Base-by-base conservation (phyloP, 2,797 vertebrate species). In the Hemibagrus guttatus region DNA sequence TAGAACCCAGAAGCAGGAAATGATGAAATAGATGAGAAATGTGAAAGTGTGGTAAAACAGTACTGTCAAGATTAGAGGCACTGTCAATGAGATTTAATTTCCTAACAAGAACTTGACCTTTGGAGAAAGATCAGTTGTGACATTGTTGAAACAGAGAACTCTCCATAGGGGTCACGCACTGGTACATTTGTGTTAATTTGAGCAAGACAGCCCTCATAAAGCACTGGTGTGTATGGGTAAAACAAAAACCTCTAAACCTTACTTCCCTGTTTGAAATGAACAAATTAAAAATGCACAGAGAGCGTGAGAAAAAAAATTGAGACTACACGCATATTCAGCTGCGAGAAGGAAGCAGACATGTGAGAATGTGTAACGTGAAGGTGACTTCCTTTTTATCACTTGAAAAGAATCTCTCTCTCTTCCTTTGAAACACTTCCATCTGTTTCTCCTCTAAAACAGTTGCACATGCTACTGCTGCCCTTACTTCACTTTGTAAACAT, bases 21-120 rank as follows among this genome's bases (percentile, higher is more conserved):
- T 91, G 90, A 91, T 89, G 87, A 90, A 90, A 91, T 76, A 81
- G 83, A 84, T 78, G 80, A 90, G 89, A 90, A 91, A 91, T 88
- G 61, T 17, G 54, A 42, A 79, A 2, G 63, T 58, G 68, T 39
- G 31, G 59, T 39, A 75, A 68, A 66, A 75, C 54, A 61, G 14
- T 84, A 83, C 13, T 80, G 46, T 79, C 16, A 71, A 69, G 64
- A 88, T 88, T 78, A 81, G 4, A 42, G 74, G 78, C 13, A 72
- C 46, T 81, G 64, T 85, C 12, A 56, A 59, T 59, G 84, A 49
- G 52, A 35, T 69, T 63, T 85, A 68, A 86, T 85, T 87, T 71
- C 28, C 23, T 49, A 85, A 80, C 56, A 58, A 81, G 81, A 68
- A 69, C 69, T 71, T 75, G 85, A 86, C 84, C 72, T 86, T 88